These are phyloP conservation scores for Abramis brama DNA, from an alignment of 2,113 vertebrate genomes.

Conservation along the genomic window DNA sequence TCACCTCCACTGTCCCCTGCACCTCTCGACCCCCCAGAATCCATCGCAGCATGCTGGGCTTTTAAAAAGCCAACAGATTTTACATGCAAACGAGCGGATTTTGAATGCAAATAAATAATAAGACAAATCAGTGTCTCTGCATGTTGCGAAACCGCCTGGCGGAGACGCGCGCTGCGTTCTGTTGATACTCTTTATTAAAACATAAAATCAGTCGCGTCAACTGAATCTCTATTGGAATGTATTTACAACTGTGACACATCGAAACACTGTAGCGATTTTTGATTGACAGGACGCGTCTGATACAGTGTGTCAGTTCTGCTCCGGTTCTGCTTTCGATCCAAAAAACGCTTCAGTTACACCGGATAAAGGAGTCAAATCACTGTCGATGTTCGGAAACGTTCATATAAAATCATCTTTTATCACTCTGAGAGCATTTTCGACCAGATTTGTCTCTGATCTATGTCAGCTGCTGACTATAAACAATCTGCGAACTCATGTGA, in stretches of 20 bases:
- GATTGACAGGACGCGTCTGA: not conserved
- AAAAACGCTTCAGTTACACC: not conserved
- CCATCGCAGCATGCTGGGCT: constrained; percentile 87
- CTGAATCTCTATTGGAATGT: not conserved
- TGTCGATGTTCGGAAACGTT: not conserved
- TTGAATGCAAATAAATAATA: not conserved
- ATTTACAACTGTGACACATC: not conserved
- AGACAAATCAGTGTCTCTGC: constrained; percentile 8
- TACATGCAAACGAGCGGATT: not conserved
- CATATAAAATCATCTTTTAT: not conserved
- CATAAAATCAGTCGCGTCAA: not conserved
- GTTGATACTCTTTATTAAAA: not conserved
- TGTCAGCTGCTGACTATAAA: constrained; percentile 31
- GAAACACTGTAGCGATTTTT: not conserved
- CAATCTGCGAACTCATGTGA: constrained; percentile 67
- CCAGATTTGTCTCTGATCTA: not conserved
- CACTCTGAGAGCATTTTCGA: not conserved
- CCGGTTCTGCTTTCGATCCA: not conserved
- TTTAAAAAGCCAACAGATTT: not conserved
- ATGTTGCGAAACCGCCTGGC: not conserved
- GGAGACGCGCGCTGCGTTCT: not conserved
- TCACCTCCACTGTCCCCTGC: constrained; percentile 86
- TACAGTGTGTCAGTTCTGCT: not conserved
- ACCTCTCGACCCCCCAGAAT: constrained; percentile 88
- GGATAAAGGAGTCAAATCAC: not conserved